These are phyloP conservation scores for Montifringilla adamsi DNA, from an alignment of 2,113 vertebrate genomes.

Conservation along the genomic window DNA sequence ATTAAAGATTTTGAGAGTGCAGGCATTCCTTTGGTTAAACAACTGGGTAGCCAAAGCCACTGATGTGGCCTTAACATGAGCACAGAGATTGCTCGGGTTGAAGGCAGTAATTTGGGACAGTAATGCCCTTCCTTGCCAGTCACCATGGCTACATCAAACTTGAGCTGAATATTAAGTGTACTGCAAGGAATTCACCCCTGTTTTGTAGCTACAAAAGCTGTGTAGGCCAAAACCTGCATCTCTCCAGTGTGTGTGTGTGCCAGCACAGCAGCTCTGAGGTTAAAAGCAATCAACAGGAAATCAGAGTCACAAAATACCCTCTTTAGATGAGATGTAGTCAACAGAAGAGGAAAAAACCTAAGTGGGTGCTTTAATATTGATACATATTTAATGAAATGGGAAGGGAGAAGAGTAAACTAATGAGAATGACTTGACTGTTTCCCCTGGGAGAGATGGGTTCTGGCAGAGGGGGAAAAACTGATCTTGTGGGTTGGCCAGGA, in stretches of 20 bases:
- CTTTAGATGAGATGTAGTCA: neutral
- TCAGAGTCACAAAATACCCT: neutral
- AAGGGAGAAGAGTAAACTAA: neutral
- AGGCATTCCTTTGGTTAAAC: neutral
- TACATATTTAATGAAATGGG: conserved; percentile 22
- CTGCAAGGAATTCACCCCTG: neutral
- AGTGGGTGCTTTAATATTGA: conserved; percentile 22
- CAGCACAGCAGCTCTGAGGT: neutral
- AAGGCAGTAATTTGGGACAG: conserved; percentile 9
- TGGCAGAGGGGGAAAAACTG: neutral
- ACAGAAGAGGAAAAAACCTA: neutral
- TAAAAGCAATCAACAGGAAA: conserved; percentile 14
- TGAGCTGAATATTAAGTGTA: conserved; percentile 39
- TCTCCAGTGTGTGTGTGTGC: neutral
- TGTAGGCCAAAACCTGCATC: neutral
- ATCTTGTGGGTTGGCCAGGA: neutral
- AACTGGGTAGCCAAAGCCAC: neutral
- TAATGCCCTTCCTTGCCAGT: conserved; percentile 31
- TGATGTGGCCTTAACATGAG: neutral
- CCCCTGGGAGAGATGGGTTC: neutral
- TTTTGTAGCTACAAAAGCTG: neutral
- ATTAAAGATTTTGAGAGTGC: neutral
- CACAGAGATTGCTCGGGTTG: neutral
- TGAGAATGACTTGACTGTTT: neutral
- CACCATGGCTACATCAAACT: conserved; percentile 42